phyloP scores from a whole-genome alignment of 2,797 vertebrate genomes.

The Gymnoscopelus braueri region DNA sequence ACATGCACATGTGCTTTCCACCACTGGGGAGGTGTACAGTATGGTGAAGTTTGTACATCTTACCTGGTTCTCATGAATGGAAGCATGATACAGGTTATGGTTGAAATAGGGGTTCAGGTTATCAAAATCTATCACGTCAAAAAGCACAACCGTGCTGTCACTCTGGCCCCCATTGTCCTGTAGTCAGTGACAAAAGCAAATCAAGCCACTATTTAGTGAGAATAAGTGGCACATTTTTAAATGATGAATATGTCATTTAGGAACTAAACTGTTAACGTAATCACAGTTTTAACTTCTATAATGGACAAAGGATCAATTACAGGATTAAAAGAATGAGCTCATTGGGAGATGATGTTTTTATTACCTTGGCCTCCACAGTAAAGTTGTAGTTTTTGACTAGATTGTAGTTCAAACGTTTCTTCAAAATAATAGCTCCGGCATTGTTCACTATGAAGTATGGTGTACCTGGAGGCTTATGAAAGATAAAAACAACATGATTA shows the following conservation, averaged over 20 bases:
- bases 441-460: conserved; percentile 68
- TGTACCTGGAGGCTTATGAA: conserved; percentile 65
- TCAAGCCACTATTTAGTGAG: too few species aligned
- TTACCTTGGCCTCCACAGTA: conserved; percentile 74
- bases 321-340: not conserved
- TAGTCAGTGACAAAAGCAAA: conserved; percentile 26
- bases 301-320: too few species aligned
- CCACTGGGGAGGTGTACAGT: not conserved
- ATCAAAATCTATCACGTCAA: conserved; percentile 78
- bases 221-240: not conserved
- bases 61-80: conserved; percentile 78
- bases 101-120: conserved; percentile 83
- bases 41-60: not conserved
- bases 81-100: conserved; percentile 71
- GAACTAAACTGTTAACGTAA: too few species aligned
- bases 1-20: too few species aligned
- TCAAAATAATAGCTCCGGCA: conserved; percentile 72
- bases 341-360: not conserved
- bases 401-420: conserved; percentile 79
- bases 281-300: too few species aligned
- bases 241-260: not conserved
- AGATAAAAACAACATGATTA: conserved; percentile 25
- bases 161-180: conserved; percentile 66
- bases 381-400: conserved; percentile 65
- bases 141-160: conserved; percentile 59